phyloP scores from a whole-genome alignment of 2,797 vertebrate species.

The Bradypodion ventrale region DNA sequence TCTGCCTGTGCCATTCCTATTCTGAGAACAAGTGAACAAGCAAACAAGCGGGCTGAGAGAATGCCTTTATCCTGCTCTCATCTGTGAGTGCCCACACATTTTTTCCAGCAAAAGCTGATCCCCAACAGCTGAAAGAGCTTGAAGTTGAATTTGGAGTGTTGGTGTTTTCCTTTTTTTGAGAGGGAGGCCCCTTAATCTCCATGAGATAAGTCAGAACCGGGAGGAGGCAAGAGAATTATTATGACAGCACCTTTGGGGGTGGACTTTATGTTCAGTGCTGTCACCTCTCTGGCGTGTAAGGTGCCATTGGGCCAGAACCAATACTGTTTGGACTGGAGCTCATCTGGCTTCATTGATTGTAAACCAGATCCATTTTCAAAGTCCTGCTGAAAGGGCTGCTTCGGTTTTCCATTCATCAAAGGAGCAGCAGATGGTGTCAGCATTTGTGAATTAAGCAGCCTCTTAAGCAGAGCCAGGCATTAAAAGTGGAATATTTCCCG shows the following conservation, averaged over 20 bases:
- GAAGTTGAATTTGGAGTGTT: background rate
- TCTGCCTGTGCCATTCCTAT: slow-evolving; percentile 13
- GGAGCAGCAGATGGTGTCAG: slow-evolving; percentile 4
- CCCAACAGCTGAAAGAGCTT: slow-evolving; percentile 21
- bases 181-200: background rate
- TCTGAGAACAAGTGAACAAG: background rate
- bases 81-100: slow-evolving; percentile 12
- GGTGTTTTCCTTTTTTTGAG: background rate
- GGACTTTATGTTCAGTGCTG: background rate
- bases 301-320: background rate
- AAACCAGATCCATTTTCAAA: background rate
- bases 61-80: slow-evolving; percentile 8
- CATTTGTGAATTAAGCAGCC: background rate
- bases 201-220: background rate
- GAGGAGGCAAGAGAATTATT: background rate
- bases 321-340: background rate
- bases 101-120: slow-evolving; percentile 9
- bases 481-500: slow-evolving; percentile 23
- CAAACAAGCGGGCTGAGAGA: slow-evolving; percentile 4
- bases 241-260: background rate
- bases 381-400: background rate
- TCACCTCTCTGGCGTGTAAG: background rate
- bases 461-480: slow-evolving; percentile 5
- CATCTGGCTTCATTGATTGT: background rate
- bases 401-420: background rate